Percentiles rank a stretch among this genome's conserved stretches.
phyloP scores from a whole-genome alignment of 2,888 invertebrate genomes.

The Cheilosia impressa region DNA sequence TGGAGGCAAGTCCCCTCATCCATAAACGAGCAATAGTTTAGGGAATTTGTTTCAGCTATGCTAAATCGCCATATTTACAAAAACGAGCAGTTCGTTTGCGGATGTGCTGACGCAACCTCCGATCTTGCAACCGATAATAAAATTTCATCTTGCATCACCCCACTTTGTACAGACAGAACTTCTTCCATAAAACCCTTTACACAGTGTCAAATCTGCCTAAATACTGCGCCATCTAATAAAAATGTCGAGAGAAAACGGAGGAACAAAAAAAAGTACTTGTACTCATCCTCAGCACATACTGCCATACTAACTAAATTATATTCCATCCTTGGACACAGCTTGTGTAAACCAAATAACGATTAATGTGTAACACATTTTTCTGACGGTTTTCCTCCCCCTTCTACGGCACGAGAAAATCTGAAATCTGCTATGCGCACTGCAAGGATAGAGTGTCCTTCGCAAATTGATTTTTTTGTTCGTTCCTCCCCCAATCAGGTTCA shows the following conservation, averaged over 20 bases:
- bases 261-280: slow-evolving; percentile 1
- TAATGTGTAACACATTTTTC: slow-evolving; percentile 81
- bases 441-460: slow-evolving; percentile 77
- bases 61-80: no score
- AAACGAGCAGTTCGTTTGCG: no score
- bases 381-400: slow-evolving; percentile 78
- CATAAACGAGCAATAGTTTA: no score
- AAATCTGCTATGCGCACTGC: slow-evolving; percentile 29
- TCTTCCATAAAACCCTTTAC: neutral
- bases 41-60: no score
- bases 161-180: no score
- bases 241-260: slow-evolving; percentile 17
- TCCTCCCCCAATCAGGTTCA: slow-evolving; percentile 23
- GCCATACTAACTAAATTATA: slow-evolving; percentile 42
- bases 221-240: slow-evolving; percentile 50
- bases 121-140: no score
- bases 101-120: no score
- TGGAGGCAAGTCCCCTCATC: no score
- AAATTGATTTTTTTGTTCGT: slow-evolving; percentile 47
- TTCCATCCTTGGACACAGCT: slow-evolving; percentile 42
- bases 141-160: no score
- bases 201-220: neutral
- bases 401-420: slow-evolving; percentile 48
- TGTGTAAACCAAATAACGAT: slow-evolving; percentile 73
- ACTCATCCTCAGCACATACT: slow-evolving; percentile 24